Evolutionary conservation across 1,140 invertebrate species (phyloP), one percentile per base, ranked within the genome.

Genomic region (Vanessa tameamea): DNA sequence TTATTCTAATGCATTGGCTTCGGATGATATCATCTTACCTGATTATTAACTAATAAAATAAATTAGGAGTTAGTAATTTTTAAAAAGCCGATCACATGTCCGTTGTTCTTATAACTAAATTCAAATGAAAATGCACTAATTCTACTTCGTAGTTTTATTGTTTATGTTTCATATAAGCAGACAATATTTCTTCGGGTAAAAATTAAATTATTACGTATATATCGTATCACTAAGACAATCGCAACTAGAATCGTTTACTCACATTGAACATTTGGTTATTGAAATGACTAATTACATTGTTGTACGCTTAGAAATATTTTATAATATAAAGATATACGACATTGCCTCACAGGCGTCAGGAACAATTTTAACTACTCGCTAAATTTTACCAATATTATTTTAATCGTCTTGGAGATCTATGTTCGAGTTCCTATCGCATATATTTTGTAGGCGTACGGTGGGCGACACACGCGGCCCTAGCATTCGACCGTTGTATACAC

Each of bases 141-240:
- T 89, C 89, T 91, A 92, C 89, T 92, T 90, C 67, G 89, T 91
- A 92, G 89, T 90, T 91, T 90, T 91, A 91, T 91, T 91, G 79
- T 88, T 84, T 87, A 85, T 89, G 84, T 89, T 90, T 88, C 78
- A 88, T 90, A 90, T 90, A 92, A 91, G 89, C 91, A 90, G 88
- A 91, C 89, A 92, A 78, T 90, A 87, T 86, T 75, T 81, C 75
- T 85, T 89, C 81, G 86, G 88, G 89, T 92, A 91, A 91, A 92
- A 92, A 92, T 92, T 92, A 92, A 91, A 90, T 91, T 86, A 92
- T 91, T 92, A 92, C 91, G 91, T 92, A 92, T 92, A 92, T 91
- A 89, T 87, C 84, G 85, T 91, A 92, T 92, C 89, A 92, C 91
- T 92, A 92, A 90, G 91, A 91, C 89, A 90, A 87, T 90, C 83